Base-by-base conservation (phyloP, 2,888 invertebrate genomes). In the Sericinus montela region DNA sequence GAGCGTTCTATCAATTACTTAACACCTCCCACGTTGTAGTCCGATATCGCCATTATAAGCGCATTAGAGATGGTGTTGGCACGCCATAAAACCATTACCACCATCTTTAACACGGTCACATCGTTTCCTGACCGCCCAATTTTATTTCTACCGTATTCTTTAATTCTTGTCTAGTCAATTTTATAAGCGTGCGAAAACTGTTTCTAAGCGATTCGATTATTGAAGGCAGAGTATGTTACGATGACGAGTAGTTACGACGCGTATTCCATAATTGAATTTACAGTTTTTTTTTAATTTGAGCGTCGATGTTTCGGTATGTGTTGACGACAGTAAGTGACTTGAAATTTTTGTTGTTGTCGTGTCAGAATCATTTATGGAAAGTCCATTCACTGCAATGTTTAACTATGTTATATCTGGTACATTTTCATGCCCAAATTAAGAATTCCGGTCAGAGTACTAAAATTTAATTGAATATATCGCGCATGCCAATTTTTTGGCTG, bases 61-160 rank as follows among this genome's bases (percentile, higher is more conserved):
- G 68, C 84, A 85, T 87, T 84, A 86, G 81, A 78, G 76, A 75
- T 73, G 74, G 74, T 67, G 68, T 62, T 65, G 67, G 76, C 87
- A 87, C 86, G 87, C 84, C 69, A 87, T 82, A 71, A 61, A 67
- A 62, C 69, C 85, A 87, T 87, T 87, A 86, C 78, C 63, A 67
- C 61, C 69, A 70, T 66, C 70, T 69, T 72, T 85, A 86, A 86
- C 86, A 84, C 87, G 87, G 87, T 87, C 83, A 86, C 82, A 74
- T 75, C 70, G 67, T 79, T 83, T 81, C 73, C 77, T 66, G 66
- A 65, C 72, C 74, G 75, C 76, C 84, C 78, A 84, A 85, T 83
- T 83, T 80, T 60, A 63, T 74, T 76, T 48, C 76, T 74, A 77
- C 76, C 71, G 68, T 70, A 72, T 66, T 72, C 65, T 73, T 68